These are phyloP conservation scores for Elanus axillaris DNA, from an alignment of 2,113 vertebrate species.

Conservation along the genomic window DNA sequence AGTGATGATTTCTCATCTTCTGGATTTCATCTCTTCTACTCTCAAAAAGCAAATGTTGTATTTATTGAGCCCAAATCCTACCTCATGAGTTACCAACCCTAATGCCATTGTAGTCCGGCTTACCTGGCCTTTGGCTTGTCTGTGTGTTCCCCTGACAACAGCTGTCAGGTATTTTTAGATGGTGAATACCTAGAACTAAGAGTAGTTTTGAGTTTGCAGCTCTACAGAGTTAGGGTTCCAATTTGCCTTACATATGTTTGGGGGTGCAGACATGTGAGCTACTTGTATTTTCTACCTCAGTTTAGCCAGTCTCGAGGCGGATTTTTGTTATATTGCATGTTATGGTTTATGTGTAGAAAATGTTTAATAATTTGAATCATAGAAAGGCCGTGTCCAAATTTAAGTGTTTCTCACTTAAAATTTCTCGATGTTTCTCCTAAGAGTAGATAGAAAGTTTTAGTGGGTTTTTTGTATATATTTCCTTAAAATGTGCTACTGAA, in stretches of 20 bases:
- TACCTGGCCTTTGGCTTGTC: background rate
- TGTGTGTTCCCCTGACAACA: background rate
- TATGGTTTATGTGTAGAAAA: background rate
- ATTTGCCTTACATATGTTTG: background rate
- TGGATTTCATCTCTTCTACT: background rate
- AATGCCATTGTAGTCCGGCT: accelerated
- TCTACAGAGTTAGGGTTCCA: background rate
- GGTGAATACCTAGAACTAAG: background rate
- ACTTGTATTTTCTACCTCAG: background rate
- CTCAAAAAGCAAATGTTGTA: background rate
- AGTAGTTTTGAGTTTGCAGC: background rate
- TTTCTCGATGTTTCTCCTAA: background rate
- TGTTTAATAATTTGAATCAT: background rate
- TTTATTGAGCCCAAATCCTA: background rate
- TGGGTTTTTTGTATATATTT: background rate
- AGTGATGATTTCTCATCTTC: background rate
- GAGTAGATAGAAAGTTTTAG: background rate
- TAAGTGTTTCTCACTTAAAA: background rate
- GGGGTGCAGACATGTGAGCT: background rate
- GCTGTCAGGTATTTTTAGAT: background rate
- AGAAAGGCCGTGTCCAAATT: background rate
- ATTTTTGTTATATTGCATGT: background rate
- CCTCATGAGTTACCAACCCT: background rate
- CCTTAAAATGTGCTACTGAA: background rate
- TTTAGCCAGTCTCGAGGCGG: background rate